phyloP scores from a whole-genome alignment of 2,888 invertebrate species.

The Napeogenes sylphis region DNA sequence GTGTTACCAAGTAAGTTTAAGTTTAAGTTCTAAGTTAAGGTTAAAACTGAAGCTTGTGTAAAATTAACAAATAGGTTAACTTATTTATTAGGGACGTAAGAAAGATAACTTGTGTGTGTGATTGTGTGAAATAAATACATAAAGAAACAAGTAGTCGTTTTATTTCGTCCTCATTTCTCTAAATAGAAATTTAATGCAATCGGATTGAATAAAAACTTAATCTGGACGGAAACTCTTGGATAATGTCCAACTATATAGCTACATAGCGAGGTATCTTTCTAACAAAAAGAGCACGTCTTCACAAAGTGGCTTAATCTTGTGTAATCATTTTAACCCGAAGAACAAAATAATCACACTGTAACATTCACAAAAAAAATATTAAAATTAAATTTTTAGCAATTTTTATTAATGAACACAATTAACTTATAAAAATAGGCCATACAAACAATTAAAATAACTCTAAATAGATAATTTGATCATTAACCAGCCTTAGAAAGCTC shows the following conservation, averaged over 20 bases:
- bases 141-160: slow-evolving; percentile 39
- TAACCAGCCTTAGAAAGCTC: too few relatives aligned
- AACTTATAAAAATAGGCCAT: not conserved
- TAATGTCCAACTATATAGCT: slow-evolving; percentile 56
- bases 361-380: not conserved
- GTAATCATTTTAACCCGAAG: slow-evolving; percentile 26
- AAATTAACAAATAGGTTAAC: slow-evolving; percentile 74
- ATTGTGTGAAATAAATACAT: slow-evolving; percentile 61
- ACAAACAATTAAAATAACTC: not conserved
- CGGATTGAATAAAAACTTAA: slow-evolving; percentile 40
- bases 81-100: slow-evolving; percentile 64
- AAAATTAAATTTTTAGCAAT: not conserved
- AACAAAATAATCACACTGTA: slow-evolving; percentile 12
- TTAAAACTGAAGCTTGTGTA: slow-evolving; percentile 78
- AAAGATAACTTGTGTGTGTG: slow-evolving; percentile 52
- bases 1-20: slow-evolving; percentile 31
- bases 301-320: slow-evolving; percentile 33
- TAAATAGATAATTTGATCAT: too few relatives aligned
- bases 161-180: slow-evolving; percentile 27
- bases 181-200: slow-evolving; percentile 32
- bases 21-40: slow-evolving; percentile 45
- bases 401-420: too few relatives aligned
- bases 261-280: slow-evolving; percentile 39
- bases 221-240: slow-evolving; percentile 50
- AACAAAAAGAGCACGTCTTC: slow-evolving; percentile 43